Evolutionary conservation across 2,113 vertebrate genomes (phyloP), one percentile per base, ranked within the genome.

Genomic region (Dinomys branickii): DNA sequence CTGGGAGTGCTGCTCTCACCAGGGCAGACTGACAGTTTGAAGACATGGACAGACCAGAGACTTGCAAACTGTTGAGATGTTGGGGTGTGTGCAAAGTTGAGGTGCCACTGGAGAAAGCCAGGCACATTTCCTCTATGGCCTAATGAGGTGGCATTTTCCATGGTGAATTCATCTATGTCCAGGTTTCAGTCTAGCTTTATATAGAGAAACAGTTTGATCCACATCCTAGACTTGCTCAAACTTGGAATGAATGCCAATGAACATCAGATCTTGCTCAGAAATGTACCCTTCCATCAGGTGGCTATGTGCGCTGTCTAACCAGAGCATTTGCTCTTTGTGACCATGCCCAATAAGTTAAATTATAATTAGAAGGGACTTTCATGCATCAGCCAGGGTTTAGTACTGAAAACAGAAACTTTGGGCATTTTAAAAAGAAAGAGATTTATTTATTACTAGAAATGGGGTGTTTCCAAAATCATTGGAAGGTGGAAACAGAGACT

Each of bases 341-440:
- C 52, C 52, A 33, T 58, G 75, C 71, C 73, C 94, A n/a, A 78
- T 26, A 24, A 91, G 65, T 75, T 83, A 73, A 67, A 89, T 94
- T 78, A 93, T 19, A 73, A 33, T 77, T 58, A 83, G 65, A 88
- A 78, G 26, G 61, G 84, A 28, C 44, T 89, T 87, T 90, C 38
- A 38, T 90, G 81, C 30, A 58, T 67, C 28, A 33, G 28, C 61
- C 26, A 86, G 85, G 61, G 26, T 58, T 85, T 11, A 22, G 65
- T 73, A 44, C 35, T 90, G 28, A 16, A 87, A 88, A 78, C 6
- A 67, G 81, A 95, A 88, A 92, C 84, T 82, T 30, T 50, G 63
- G 65, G 13, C 92, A 59, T 90, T 93, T 81, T 84, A 94, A 92
- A 91, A 97, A 95, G 85, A 91, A 96, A 96, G 81, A 95, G 50